Percentiles rank a stretch among this genome's conserved stretches.
phyloP scores from a whole-genome alignment of 2,113 vertebrate species.

The Limanda limanda region DNA sequence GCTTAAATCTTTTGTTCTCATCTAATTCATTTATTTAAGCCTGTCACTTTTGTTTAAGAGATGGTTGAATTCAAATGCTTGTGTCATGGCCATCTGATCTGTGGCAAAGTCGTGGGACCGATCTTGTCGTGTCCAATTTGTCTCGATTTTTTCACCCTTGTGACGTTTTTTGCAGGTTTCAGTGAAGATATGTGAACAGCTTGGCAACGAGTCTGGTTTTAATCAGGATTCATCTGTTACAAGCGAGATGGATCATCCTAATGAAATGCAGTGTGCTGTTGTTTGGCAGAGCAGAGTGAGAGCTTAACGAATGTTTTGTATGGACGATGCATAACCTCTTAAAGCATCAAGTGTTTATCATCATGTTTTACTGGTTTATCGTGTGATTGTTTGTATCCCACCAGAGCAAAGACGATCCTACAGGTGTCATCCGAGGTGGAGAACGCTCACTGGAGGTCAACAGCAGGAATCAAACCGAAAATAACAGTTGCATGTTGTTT shows the following conservation, averaged over 20 bases:
- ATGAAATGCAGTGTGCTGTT: slow-evolving; percentile 65
- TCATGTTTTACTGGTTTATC: slow-evolving; percentile 3
- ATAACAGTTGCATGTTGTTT: not conserved
- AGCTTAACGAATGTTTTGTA: slow-evolving; percentile 41
- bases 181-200: slow-evolving; percentile 75
- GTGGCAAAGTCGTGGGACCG: slow-evolving; percentile 70
- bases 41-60: slow-evolving; percentile 79
- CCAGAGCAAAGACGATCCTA: not conserved
- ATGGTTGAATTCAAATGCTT: slow-evolving; percentile 80
- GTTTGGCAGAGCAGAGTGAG: slow-evolving; percentile 64
- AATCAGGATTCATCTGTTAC: slow-evolving; percentile 82
- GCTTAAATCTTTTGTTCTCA: slow-evolving; percentile 73
- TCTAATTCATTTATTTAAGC: slow-evolving; percentile 77
- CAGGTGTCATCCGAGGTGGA: not conserved
- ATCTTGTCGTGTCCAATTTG: slow-evolving; percentile 80
- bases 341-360: slow-evolving; percentile 25
- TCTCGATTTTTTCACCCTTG: slow-evolving; percentile 72
- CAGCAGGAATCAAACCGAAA: not conserved
- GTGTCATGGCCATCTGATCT: slow-evolving; percentile 76
- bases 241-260: slow-evolving; percentile 69
- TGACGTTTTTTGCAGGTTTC: slow-evolving; percentile 72
- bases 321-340: slow-evolving; percentile 17
- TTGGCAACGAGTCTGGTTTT: slow-evolving; percentile 71
- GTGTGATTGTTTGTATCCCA: not conserved
- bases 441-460: no score